Evolutionary conservation across 2,888 invertebrate genomes (phyloP).

Genomic region (Lacanobia oleracea): DNA sequence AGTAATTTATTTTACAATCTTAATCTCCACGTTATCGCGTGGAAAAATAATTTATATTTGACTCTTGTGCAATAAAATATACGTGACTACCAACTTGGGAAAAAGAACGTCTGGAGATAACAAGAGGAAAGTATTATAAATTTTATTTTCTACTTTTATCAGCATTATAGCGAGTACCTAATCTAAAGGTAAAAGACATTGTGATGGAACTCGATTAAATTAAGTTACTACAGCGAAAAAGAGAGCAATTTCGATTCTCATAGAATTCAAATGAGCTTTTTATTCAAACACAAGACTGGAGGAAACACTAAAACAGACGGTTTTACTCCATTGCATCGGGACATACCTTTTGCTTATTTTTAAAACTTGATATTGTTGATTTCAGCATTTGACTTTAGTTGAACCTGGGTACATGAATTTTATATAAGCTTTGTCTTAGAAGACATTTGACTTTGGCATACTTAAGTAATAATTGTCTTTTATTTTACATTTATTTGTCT

Average conservation of each 20-base stretch:
- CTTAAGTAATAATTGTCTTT: neutral
- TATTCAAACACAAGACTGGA: slow-evolving; percentile 86
- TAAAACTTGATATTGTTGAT: slow-evolving; percentile 69
- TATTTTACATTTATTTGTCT: slow-evolving; percentile 5
- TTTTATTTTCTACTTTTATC: slow-evolving; percentile 72
- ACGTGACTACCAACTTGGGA: slow-evolving; percentile 61
- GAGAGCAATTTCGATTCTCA: slow-evolving; percentile 89
- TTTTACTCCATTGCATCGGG: slow-evolving; percentile 78
- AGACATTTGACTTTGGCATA: neutral
- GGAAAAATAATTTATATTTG: slow-evolving; percentile 63
- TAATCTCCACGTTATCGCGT: slow-evolving; percentile 73
- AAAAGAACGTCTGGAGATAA: slow-evolving; percentile 61
- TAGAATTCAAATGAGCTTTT: slow-evolving; percentile 90
- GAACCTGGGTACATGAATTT: neutral
- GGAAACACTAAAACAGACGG: slow-evolving; percentile 85
- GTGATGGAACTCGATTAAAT: slow-evolving; percentile 88
- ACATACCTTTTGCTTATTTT: slow-evolving; percentile 73
- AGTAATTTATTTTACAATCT: slow-evolving; percentile 78
- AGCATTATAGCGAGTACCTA: slow-evolving; percentile 76
- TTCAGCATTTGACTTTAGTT: slow-evolving; percentile 33
- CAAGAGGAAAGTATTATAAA: slow-evolving; percentile 61
- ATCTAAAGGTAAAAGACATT: slow-evolving; percentile 85
- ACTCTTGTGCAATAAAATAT: slow-evolving; percentile 60
- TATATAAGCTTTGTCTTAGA: neutral
- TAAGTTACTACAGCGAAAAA: slow-evolving; percentile 89